These are phyloP conservation scores for Choloepus hoffmanni DNA, from an alignment of 2,113 vertebrate species.

Conservation along the genomic window DNA sequence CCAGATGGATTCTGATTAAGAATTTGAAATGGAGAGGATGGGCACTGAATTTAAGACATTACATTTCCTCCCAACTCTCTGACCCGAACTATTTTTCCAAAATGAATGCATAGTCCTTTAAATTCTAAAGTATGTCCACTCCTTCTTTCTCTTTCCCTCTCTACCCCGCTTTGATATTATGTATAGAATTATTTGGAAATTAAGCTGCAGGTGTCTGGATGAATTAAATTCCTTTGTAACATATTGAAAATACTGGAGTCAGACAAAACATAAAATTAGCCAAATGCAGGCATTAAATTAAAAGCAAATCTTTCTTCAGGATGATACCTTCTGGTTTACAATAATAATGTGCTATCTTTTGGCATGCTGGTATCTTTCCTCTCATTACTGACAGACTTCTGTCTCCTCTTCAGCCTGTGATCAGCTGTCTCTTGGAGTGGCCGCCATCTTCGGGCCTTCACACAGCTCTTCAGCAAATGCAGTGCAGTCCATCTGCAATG, in stretches of 20 bases:
- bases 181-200: conserved; percentile 1
- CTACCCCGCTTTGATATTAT: not conserved
- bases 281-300: not conserved
- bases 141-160: not conserved
- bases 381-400: conserved; percentile 85
- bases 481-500: conserved; percentile 99
- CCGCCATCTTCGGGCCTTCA: conserved; percentile 98
- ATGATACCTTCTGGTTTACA: conserved; percentile 35
- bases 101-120: not conserved
- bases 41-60: not conserved
- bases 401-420: conserved; percentile 94
- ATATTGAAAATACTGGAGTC: not conserved
- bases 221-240: conserved; percentile 7
- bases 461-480: conserved; percentile 99
- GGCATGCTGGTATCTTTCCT: conserved; percentile 79
- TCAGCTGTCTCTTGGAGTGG: conserved; percentile 99
- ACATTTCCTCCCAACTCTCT: not conserved
- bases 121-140: not conserved
- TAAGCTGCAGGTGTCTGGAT: not conserved
- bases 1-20: not conserved
- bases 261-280: conserved; percentile 1
- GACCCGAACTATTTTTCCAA: not conserved
- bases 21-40: not conserved
- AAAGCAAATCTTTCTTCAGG: not conserved
- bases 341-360: conserved; percentile 67